Evolutionary conservation across 1,140 invertebrate species (phyloP), one percentile per base, ranked within the genome.

Genomic region (Pomacea maculata): DNA sequence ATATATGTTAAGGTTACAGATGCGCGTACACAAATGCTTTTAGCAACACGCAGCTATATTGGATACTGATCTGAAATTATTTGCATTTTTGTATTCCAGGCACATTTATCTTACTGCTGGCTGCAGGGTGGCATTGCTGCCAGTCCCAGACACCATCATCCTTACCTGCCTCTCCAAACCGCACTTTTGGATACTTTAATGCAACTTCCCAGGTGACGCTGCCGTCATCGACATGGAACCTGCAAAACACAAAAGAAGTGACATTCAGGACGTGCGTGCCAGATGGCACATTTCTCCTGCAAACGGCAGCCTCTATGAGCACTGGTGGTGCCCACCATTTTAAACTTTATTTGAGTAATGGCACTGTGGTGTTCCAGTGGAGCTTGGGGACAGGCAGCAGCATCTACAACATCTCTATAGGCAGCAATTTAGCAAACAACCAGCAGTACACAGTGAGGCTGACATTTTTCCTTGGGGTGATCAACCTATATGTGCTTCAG

Each of bases 341-440:
- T n/a, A n/a, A 29, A 19, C 67, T 78, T 29, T 57, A 45, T 45
- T 89, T 97, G 95, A 54, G 54, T 11, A 80, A 84, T 54, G 71
- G 70, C 21, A 52, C 80, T 25, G 61, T 82, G n/a, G 63, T 76
- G 52, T 78, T 84, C 45, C 19, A 73, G 45, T 84, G 83, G 83
- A 79, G 10, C 34, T 21, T 80, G 34, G 67, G 54, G 25, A 19
- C 29, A 71, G 5, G 19, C 52, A 52, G 54, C 70, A 57, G 57
- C 54, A 19, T 7, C 73, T n/a, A 55, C 73, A 63, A 25, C 61
- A 76, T 78, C 2, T 17, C 25, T 17, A 68, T 68, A 25, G 80
- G 80, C 17, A 64, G 77, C 45, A 75, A 76, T 64, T 61, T 82
- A n/a, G 75, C 65, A 19, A 65, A 80, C 61, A 82, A 80, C 29